Evolutionary conservation across 2,113 vertebrate species (phyloP).

Genomic region (Chlamydotis undulata): DNA sequence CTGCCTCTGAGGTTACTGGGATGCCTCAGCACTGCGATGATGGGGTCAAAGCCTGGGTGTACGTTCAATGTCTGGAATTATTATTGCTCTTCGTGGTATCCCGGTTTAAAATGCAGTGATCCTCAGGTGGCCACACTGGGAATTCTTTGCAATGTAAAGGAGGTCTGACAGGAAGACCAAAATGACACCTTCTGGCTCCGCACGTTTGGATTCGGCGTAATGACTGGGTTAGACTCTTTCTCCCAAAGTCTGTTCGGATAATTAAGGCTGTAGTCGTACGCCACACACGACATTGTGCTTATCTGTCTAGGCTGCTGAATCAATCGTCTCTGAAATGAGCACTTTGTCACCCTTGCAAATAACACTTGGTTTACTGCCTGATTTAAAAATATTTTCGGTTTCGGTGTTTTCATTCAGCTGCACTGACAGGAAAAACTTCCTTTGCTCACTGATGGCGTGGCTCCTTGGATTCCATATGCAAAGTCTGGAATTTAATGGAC

Average conservation of each 20-base stretch:
- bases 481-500: neutral
- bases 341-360: neutral
- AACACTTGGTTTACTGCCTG: neutral
- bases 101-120: neutral
- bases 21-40: neutral
- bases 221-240: neutral
- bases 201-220: neutral
- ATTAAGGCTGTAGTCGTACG: rapidly evolving
- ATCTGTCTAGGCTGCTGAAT: neutral
- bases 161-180: neutral
- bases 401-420: neutral
- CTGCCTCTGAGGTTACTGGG: neutral
- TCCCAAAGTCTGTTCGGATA: neutral
- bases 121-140: neutral
- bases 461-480: neutral
- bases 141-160: neutral
- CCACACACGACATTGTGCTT: neutral
- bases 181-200: neutral
- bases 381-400: neutral
- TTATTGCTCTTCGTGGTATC: neutral
- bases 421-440: neutral
- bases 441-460: neutral
- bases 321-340: neutral
- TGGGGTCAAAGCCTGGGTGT: neutral
- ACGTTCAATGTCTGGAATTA: neutral